These are phyloP conservation scores for Siniperca undulata DNA, from an alignment of 2,797 vertebrate genomes.

Conservation along the genomic window DNA sequence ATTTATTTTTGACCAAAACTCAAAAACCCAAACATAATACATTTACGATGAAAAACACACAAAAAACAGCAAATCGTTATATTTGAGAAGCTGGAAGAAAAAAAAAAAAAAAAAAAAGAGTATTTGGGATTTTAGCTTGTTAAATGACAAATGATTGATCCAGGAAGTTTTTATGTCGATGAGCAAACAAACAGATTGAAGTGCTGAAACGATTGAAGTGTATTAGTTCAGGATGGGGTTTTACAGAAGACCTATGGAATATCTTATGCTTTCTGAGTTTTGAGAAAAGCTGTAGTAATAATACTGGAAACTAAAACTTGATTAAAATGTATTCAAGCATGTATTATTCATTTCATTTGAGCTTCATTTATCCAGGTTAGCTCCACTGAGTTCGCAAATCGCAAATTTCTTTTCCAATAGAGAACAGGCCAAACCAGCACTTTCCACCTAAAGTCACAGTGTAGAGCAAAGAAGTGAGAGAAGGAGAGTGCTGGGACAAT, in stretches of 20 bases:
- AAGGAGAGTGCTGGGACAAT: neutral
- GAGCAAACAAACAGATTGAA: too few relatives aligned
- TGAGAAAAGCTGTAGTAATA: neutral
- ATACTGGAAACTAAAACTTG: neutral
- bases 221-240: neutral
- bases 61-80: neutral
- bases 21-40: neutral
- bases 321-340: neutral
- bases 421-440: neutral
- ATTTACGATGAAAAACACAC: too few relatives aligned
- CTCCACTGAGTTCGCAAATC: neutral
- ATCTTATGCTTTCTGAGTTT: neutral
- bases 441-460: neutral
- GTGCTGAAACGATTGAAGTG: neutral
- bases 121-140: too few relatives aligned
- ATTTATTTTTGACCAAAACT: too few relatives aligned
- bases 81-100: neutral
- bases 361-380: slow-evolving; percentile 28
- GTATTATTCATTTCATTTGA: neutral
- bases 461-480: neutral
- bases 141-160: neutral
- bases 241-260: neutral
- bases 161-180: neutral
- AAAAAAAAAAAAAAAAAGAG: neutral
- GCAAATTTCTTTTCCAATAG: slow-evolving; percentile 2